Percentiles rank a stretch among this genome's conserved stretches.
Conservation (phyloP, 2,113 vertebrate species). For the Bombycilla garrulus region DNA sequence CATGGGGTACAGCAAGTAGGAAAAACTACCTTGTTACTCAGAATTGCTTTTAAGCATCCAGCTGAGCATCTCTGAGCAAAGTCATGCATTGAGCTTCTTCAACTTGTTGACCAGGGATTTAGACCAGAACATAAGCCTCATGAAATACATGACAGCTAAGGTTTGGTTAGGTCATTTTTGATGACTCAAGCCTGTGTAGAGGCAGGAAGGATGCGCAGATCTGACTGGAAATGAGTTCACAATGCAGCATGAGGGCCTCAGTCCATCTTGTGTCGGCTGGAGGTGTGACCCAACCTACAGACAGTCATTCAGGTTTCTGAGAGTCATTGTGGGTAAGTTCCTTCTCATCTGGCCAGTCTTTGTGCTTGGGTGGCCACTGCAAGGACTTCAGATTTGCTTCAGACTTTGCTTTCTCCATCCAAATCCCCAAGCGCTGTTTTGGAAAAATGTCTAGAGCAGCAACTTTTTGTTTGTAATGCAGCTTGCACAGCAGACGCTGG, state of each 20-base stretch:
- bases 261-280: background rate
- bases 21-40: background rate
- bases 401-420: background rate
- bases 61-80: background rate
- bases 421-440: background rate
- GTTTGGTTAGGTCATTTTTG: background rate
- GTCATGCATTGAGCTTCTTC: background rate
- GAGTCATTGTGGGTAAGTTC: fast-evolving
- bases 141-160: background rate
- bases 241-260: fast-evolving
- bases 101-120: background rate
- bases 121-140: background rate
- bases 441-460: background rate
- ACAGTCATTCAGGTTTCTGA: background rate
- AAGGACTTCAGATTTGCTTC: background rate
- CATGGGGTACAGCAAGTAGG: background rate
- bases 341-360: background rate
- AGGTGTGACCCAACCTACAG: background rate
- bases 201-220: background rate
- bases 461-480: slow-evolving; percentile 13
- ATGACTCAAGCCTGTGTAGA: background rate
- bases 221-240: background rate
- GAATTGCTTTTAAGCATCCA: background rate
- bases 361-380: background rate
- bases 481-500: background rate